Conservation (phyloP, 2,113 vertebrate genomes). For the Rhagologus leucostigma region DNA sequence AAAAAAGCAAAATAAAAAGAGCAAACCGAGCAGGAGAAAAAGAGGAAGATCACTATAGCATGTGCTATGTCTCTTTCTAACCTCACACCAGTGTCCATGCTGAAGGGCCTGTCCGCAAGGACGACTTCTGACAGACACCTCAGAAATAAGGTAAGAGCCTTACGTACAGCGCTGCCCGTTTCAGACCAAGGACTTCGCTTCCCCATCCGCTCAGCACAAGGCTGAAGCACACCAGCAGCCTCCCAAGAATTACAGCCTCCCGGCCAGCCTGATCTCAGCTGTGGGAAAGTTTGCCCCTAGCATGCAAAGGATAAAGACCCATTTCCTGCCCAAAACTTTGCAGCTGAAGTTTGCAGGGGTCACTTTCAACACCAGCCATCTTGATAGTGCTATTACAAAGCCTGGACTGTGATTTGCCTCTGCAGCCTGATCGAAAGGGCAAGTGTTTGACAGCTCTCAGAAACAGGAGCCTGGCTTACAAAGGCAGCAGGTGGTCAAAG, state of each 20-base stretch:
- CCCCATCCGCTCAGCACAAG: neutral
- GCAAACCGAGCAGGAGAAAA: neutral
- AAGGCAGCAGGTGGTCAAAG: slow-evolving; percentile 33
- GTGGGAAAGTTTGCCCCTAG: slow-evolving; percentile 34
- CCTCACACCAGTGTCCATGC: neutral
- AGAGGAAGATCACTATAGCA: neutral
- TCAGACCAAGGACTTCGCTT: neutral
- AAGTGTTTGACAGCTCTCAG: slow-evolving; percentile 5
- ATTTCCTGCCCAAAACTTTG: slow-evolving; percentile 18
- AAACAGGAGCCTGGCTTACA: neutral
- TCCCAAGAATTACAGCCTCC: neutral
- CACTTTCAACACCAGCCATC: neutral
- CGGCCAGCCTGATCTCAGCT: neutral
- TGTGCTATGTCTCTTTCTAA: fast-evolving
- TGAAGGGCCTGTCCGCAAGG: neutral
- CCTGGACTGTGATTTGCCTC: neutral
- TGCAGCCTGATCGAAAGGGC: neutral
- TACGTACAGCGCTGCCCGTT: fast-evolving
- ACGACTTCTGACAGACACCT: neutral
- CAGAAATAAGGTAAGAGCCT: neutral
- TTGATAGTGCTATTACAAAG: neutral
- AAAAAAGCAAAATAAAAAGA: neutral
- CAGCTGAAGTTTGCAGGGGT: neutral
- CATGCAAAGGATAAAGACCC: neutral
- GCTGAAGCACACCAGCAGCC: neutral